Evolutionary conservation across 2,113 vertebrate genomes (phyloP).

Genomic region (Mormyrus iriodes): DNA sequence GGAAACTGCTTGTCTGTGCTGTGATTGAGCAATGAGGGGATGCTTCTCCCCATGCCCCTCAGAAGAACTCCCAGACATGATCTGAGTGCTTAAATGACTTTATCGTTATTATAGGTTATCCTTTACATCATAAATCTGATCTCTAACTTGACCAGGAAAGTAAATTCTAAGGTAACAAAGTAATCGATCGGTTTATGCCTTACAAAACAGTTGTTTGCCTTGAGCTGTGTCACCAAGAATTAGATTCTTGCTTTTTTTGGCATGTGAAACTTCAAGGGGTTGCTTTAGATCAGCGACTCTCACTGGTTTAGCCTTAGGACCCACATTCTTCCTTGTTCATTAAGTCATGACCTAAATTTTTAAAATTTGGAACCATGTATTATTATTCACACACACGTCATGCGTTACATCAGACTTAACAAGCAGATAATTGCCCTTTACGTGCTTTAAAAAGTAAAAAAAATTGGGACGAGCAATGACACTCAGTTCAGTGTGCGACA

Average conservation of each 20-base stretch:
- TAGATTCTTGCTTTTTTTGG: constrained; percentile 29
- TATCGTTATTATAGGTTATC: constrained; percentile 20
- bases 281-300: not conserved
- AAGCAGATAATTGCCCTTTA: not conserved
- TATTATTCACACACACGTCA: not conserved
- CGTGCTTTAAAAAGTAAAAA: constrained; percentile 13
- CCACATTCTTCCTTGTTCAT: not conserved
- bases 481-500: not conserved
- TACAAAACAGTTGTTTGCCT: constrained; percentile 24
- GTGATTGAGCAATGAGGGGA: constrained; percentile 24
- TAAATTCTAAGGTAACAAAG: constrained; percentile 13
- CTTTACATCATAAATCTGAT: not conserved
- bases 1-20: constrained; percentile 20
- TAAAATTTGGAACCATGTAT: not conserved
- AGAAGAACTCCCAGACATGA: constrained; percentile 24
- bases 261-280: constrained; percentile 20
- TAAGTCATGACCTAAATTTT: not conserved
- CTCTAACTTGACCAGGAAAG: constrained; percentile 2
- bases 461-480: not conserved
- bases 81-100: constrained; percentile 19
- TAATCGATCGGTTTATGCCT: constrained; percentile 11
- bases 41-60: constrained; percentile 24
- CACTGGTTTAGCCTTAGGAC: not conserved
- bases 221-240: constrained; percentile 41
- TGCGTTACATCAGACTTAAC: not conserved